Evolutionary conservation across 2,113 vertebrate genomes (phyloP), one percentile per base, ranked within the genome.

Genomic region (Cynopterus brachyotis): DNA sequence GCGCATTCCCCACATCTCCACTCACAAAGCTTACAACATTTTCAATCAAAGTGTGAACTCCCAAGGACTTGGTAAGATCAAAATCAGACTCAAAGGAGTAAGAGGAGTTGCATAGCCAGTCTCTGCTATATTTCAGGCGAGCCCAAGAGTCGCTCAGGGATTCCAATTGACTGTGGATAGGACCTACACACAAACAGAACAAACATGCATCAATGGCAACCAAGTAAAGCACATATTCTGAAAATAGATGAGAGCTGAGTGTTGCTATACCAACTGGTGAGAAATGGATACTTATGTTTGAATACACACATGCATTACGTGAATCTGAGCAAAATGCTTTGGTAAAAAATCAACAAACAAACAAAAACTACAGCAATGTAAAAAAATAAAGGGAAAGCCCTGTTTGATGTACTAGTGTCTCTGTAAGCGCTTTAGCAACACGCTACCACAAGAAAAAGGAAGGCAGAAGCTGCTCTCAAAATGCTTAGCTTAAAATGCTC

Each of bases 21-120:
- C 99, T 99, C 96, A 99, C 99, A 98, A 99, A 99, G 98, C 99
- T 99, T 59, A 99, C 98, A 86, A 99, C 99, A 75, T 99, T 99
- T 97, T 99, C 99, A 62, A 99, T 99, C 95, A 99, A 98, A 13
- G 99, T 99, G 35, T 99, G 99, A 95, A 99, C 96, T 64, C 99
- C 99, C 94, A 99, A 98, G 0, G 99, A 99, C 97, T 98, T 99
- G 96, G 98, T 99, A 96, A 99, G 98, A 93, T 99, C 99, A 96
- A 99, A 98, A 95, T 99, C 99, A 0, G 99, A 99, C 94, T 99
- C 99, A 40, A 99, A 99, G 0, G 99, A 99, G 85, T 97, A 99
- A 5, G 99, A 98, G 0, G 99, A 99, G 84, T 97, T 97, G 96
- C 98, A 99, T 24, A 99, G 98, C 97, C 99, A 99, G 81, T 99